Base-by-base conservation (phyloP, 2,113 vertebrate species). In the Mirounga angustirostris region DNA sequence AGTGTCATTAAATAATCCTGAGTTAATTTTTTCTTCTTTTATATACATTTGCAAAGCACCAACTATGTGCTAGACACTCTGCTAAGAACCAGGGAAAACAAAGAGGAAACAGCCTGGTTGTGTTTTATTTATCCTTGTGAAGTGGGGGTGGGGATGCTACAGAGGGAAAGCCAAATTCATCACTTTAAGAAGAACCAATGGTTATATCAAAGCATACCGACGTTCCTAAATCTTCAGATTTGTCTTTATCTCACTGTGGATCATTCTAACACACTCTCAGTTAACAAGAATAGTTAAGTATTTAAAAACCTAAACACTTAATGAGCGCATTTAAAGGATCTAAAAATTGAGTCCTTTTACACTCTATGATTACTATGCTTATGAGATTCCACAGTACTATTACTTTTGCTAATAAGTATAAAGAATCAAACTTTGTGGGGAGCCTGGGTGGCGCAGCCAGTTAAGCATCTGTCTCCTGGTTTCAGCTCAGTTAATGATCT, bases 221-320 rank as follows among this genome's bases (percentile, higher is more conserved):
- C 16, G 89, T 46, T 46, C 79, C 50, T 15, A 69, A 73, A 92
- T 54, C 58, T 85, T 79, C 58, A 63, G 8, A 95, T 24, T 46
- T 56, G 28, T 65, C 46, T 87, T 91, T 43, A 79, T 26, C 36
- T 92, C 52, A 81, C 1, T 94, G 54, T 56, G 67, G 28, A 90
- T 61, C 40, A 78, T 26, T 81, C 74, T 40, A 91, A 85, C 14
- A 94, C 1, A 71, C 28, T 86, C 18, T 69, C 30, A 54, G 74
- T 65, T 59, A 94, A 94, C 4, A 89, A n/a, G 91, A 83, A 59
- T 16, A 19, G 14, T 61, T 22, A 40, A 67, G 36, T 88, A 61
- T 86, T 91, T 79, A 67, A 95, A 96, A 96, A 76, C 5, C 52
- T 24, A 74, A 67, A 54, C 40, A 94, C 21, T 81, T 79, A 86